These are phyloP conservation scores for Ptilonorhynchus violaceus DNA, from an alignment of 2,113 vertebrate species.

Conservation along the genomic window DNA sequence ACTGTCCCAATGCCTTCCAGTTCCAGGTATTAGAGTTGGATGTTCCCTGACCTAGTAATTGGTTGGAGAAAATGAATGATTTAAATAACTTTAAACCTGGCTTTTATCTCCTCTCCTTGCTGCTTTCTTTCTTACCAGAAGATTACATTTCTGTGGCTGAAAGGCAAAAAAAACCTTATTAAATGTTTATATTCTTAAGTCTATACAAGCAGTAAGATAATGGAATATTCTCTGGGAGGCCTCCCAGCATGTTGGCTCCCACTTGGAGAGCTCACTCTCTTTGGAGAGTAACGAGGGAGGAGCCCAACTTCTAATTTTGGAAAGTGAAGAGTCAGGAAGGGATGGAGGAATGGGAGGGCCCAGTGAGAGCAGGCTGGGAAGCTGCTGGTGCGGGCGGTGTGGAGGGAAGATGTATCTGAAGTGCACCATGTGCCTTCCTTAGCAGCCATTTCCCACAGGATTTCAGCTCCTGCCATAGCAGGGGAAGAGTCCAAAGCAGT, in stretches of 20 bases:
- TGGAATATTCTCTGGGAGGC: neutral
- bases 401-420: neutral
- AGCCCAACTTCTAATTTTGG: neutral
- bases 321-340: neutral
- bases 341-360: neutral
- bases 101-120: neutral
- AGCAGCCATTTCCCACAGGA: neutral
- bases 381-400: neutral
- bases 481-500: neutral
- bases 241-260: neutral
- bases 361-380: neutral
- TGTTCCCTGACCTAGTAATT: neutral
- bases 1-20: neutral
- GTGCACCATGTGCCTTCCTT: neutral
- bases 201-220: neutral
- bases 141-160: neutral
- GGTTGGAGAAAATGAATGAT: neutral
- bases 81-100: neutral
- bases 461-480: accelerated
- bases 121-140: neutral
- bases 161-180: neutral
- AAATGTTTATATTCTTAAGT: neutral
- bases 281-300: neutral
- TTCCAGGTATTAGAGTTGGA: neutral
- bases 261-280: neutral